A percentile compares a stretch with the other conserved stretches of the same genome.
Evolutionary conservation across 2,888 invertebrate species (phyloP).

Genomic region (Parnassius apollo): DNA sequence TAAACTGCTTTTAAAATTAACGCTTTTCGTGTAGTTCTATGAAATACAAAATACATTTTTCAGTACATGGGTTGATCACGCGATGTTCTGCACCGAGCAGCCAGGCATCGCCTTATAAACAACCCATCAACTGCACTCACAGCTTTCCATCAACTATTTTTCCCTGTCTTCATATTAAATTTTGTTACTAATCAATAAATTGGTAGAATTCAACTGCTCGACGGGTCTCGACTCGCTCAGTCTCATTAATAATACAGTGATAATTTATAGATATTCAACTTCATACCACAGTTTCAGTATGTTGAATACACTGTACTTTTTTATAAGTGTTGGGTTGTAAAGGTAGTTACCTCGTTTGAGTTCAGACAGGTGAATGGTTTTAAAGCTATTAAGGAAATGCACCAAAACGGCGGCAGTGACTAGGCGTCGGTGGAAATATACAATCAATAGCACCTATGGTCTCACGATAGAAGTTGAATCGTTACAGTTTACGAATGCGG

Average conservation of each 20-base stretch:
- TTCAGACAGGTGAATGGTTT: neutral
- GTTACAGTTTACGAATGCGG: conserved; percentile 6
- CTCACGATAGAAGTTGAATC: neutral
- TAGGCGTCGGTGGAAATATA: conserved; percentile 36
- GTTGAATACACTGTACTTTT: neutral
- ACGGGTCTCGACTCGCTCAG: too few species aligned
- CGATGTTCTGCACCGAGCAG: conserved; percentile 53
- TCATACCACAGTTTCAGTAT: neutral
- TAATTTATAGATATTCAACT: neutral
- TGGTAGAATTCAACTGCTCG: conserved; percentile 3
- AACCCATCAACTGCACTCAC: conserved; percentile 40
- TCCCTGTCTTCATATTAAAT: conserved; percentile 30
- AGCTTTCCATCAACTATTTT: conserved; percentile 44
- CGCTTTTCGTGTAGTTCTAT: conserved; percentile 43
- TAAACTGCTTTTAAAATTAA: conserved; percentile 23
- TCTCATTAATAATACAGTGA: conserved; percentile 16
- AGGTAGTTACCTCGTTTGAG: neutral
- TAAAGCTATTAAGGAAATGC: conserved; percentile 54
- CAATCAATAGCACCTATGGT: conserved; percentile 12
- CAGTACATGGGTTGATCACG: conserved; percentile 50
- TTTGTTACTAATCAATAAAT: conserved; percentile 22
- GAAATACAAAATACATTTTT: conserved; percentile 52
- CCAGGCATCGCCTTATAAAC: conserved; percentile 55
- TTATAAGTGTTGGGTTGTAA: neutral
- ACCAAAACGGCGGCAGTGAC: conserved; percentile 37